Evolutionary conservation across 1,140 invertebrate species (phyloP), one percentile per base, ranked within the genome.

Genomic region (Trinorchestia longiramus): DNA sequence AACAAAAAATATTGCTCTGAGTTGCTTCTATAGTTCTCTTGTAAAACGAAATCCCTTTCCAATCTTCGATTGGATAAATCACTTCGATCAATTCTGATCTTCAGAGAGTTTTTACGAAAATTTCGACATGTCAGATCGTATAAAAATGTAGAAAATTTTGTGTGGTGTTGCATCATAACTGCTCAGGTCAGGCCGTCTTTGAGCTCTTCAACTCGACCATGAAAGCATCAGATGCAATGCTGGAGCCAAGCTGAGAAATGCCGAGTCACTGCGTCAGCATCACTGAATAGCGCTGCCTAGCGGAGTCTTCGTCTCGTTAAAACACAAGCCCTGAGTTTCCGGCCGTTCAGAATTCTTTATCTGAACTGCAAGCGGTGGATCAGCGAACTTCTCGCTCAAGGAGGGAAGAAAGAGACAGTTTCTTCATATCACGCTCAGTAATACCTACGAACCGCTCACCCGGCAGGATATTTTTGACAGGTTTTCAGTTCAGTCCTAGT

Each of bases 301-400:
- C 92, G 92, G 92, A 94, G 92, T 44, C 40, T n/a, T 94, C 62
- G 62, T 94, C 92, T 94, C 92, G 44, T 94, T 94, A 94, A 94
- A 45, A 44, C 92, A 94, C 36, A 94, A 94, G 92, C 92, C 43
- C 43, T 45, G 40, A 44, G 44, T 94, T 94, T 94, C 92, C 92
- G 92, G 92, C 44, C 43, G 92, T 40, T 94, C 44, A 94, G 43
- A 94, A 94, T 94, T 94, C 92, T 94, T 94, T 45, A 44, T 94
- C 43, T 36, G 92, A 94, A 77, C 62, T 19, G 62, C 11, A 77
- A 19, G 62, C 62, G 11, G 62, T 23, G 62, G 36, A 77, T 77
- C 62, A 77, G 62, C 28, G 62, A 77, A 77, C 62, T 77, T 77
- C 28, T 36, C 28, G 62, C 62, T 77, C 28, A 77, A 77, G 62